phyloP scores from a whole-genome alignment of 2,888 invertebrate species.

The Xanthia togata region DNA sequence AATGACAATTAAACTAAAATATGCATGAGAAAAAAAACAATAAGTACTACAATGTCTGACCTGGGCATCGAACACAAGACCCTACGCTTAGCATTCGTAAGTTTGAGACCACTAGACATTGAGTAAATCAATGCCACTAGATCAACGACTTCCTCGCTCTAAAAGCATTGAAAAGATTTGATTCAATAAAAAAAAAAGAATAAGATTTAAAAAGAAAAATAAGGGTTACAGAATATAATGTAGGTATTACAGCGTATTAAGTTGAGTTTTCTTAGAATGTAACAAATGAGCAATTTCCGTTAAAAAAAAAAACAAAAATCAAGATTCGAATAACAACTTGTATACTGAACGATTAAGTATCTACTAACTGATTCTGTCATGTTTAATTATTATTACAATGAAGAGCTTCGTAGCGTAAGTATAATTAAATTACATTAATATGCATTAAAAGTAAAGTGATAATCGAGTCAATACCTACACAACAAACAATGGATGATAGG shows the following conservation, averaged over 20 bases:
- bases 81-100: background rate
- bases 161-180: background rate
- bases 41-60: too few relatives aligned
- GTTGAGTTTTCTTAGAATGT: too few relatives aligned
- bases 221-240: too few relatives aligned
- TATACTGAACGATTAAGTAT: background rate
- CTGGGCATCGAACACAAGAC: background rate
- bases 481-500: constrained; percentile 25
- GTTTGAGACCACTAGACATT: background rate
- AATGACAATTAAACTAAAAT: background rate
- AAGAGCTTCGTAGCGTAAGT: constrained; percentile 7
- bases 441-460: constrained; percentile 25
- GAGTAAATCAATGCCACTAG: background rate
- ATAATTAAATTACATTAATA: background rate
- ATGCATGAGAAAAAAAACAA: background rate
- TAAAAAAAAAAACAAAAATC: background rate
- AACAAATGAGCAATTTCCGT: background rate
- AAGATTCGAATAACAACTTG: background rate
- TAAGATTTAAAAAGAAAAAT: too few relatives aligned
- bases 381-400: background rate
- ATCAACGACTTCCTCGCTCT: background rate
- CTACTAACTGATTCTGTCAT: background rate
- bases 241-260: too few relatives aligned
- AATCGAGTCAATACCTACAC: constrained; percentile 12
- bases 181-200: background rate